phyloP scores from a whole-genome alignment of 2,113 vertebrate genomes.

The Symphodus melops region DNA sequence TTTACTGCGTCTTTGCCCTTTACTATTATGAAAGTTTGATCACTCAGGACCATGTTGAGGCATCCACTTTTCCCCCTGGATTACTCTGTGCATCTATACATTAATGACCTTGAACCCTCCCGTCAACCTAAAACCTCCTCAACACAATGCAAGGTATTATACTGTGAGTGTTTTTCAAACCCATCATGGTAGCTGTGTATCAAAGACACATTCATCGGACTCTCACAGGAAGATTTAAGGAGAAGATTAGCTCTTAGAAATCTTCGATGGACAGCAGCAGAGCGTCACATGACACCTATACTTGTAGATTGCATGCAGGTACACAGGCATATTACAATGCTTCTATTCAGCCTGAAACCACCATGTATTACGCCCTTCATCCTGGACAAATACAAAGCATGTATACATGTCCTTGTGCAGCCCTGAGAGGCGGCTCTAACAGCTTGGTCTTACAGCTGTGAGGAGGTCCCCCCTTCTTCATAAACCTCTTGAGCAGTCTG shows the following conservation, averaged over 20 bases:
- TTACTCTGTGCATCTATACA: no score
- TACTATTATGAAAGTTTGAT: neutral
- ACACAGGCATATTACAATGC: neutral
- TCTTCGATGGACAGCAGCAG: neutral
- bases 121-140: neutral
- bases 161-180: neutral
- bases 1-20: neutral
- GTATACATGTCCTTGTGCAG: neutral
- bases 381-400: neutral
- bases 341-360: neutral
- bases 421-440: neutral
- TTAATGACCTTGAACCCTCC: no score
- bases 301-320: neutral
- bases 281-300: neutral
- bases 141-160: slow-evolving; percentile 1
- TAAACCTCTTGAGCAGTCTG: slow-evolving; percentile 34
- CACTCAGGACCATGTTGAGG: neutral
- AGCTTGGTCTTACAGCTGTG: slow-evolving; percentile 35
- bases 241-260: neutral
- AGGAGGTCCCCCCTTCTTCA: slow-evolving; percentile 29
- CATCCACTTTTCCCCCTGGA: neutral
- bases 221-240: neutral
- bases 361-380: neutral
- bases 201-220: neutral
- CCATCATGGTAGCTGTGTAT: neutral